Conservation (phyloP, 2,888 invertebrate species). For the Diarsia rubi region DNA sequence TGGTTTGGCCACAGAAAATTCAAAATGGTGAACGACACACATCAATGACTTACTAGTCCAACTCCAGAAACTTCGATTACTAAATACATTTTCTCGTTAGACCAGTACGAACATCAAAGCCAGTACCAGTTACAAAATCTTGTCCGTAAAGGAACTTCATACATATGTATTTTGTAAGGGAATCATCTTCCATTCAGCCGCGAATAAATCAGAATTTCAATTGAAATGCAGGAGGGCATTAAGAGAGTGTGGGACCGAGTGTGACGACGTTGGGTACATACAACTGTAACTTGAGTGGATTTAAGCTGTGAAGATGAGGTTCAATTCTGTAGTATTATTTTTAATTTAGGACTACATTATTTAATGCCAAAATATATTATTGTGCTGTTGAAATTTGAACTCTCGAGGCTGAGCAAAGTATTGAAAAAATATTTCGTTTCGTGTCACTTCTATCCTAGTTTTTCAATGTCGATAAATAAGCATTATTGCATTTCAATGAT, state of each 20-base stretch:
- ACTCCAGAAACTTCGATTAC: no score
- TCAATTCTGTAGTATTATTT: not conserved
- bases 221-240: slow-evolving; percentile 32
- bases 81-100: not conserved
- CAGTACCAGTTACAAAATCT: slow-evolving; percentile 15
- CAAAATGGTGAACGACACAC: slow-evolving; percentile 12
- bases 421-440: not conserved
- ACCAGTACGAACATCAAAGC: not conserved
- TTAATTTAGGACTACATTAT: not conserved
- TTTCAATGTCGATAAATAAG: not conserved
- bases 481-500: not conserved
- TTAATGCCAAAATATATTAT: not conserved
- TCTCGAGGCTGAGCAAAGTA: not conserved
- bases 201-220: slow-evolving; percentile 58
- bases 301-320: not conserved
- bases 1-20: not conserved
- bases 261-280: slow-evolving; percentile 1
- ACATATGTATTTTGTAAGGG: slow-evolving; percentile 52
- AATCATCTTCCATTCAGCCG: slow-evolving; percentile 54
- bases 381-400: not conserved
- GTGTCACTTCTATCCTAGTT: no score
- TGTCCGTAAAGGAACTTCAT: slow-evolving; percentile 38
- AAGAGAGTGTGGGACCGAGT: slow-evolving; percentile 24
- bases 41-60: not conserved
- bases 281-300: slow-evolving; percentile 1